Evolutionary conservation across 2,888 invertebrate genomes (phyloP).

Genomic region (Ophonus ardosiacus): DNA sequence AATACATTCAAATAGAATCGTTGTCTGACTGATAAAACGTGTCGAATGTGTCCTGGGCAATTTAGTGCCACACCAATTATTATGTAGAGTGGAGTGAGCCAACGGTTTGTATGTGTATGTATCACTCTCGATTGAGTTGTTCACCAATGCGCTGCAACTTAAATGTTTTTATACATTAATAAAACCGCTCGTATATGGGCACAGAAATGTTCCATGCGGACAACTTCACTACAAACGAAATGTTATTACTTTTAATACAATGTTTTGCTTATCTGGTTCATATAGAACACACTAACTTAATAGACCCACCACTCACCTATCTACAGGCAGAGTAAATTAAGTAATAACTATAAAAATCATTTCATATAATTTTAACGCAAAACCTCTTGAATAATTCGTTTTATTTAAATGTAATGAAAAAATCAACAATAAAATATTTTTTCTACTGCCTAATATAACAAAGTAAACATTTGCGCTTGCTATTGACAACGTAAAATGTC

Average conservation of each 20-base stretch:
- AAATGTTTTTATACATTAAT: slow-evolving; percentile 44
- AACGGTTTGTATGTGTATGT: background rate
- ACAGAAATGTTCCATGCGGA: slow-evolving; percentile 28
- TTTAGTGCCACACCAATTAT: slow-evolving; percentile 59
- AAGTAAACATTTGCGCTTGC: too few relatives aligned
- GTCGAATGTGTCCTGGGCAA: slow-evolving; percentile 57
- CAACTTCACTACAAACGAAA: slow-evolving; percentile 19
- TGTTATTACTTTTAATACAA: background rate
- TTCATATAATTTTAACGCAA: too few relatives aligned
- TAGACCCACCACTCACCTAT: too few relatives aligned
- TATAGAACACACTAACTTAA: background rate
- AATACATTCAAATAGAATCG: slow-evolving; percentile 63
- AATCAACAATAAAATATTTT: too few relatives aligned
- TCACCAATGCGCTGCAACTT: slow-evolving; percentile 17
- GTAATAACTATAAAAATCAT: too few relatives aligned
- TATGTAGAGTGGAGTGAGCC: slow-evolving; percentile 56
- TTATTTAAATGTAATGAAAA: too few relatives aligned
- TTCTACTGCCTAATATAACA: too few relatives aligned
- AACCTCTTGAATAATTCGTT: too few relatives aligned
- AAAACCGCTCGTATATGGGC: slow-evolving; percentile 40
- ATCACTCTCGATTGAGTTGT: slow-evolving; percentile 37
- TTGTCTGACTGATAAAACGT: slow-evolving; percentile 62
- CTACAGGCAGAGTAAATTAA: too few relatives aligned
- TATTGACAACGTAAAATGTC: too few relatives aligned
- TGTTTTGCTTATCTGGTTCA: background rate